These are phyloP conservation scores for Eupithecia inturbata DNA, from an alignment of 2,888 invertebrate species.

Conservation along the genomic window DNA sequence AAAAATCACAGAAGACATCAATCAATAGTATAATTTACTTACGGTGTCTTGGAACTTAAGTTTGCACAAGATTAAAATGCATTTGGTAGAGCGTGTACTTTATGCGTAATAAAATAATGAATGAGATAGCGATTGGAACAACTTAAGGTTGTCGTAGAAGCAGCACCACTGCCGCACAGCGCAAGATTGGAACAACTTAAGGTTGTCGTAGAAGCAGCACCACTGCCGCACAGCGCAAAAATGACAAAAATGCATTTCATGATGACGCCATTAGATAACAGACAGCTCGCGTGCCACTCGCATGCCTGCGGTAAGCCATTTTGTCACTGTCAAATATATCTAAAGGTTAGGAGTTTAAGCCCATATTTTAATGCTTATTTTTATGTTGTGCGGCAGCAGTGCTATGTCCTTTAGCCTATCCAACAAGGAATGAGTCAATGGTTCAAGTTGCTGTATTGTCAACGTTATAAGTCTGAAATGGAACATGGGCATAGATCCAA, in stretches of 20 bases:
- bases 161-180: neutral
- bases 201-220: neutral
- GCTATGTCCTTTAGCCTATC: constrained; percentile 13
- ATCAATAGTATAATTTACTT: neutral
- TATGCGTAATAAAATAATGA: neutral
- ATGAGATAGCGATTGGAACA: constrained; percentile 23
- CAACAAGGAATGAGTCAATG: constrained; percentile 40
- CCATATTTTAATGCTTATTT: neutral
- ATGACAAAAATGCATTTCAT: neutral
- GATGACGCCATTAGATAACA: neutral
- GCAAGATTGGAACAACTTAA: constrained; percentile 22
- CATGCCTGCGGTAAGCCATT: neutral
- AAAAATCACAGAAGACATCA: neutral
- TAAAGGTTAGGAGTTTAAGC: neutral
- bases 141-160: neutral
- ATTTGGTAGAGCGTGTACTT: neutral
- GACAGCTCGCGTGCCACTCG: neutral
- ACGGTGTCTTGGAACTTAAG: neutral
- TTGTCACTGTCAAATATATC: neutral
- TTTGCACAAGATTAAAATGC: neutral
- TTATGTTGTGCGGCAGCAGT: neutral
- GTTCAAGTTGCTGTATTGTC: constrained; percentile 42
- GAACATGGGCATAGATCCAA: constrained; percentile 72
- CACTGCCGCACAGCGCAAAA: neutral
- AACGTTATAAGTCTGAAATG: constrained; percentile 75